A percentile compares a stretch with the other conserved stretches of the same genome.
Conservation (phyloP, 2,797 vertebrate species). For the Oreonectes daqikongensis region DNA sequence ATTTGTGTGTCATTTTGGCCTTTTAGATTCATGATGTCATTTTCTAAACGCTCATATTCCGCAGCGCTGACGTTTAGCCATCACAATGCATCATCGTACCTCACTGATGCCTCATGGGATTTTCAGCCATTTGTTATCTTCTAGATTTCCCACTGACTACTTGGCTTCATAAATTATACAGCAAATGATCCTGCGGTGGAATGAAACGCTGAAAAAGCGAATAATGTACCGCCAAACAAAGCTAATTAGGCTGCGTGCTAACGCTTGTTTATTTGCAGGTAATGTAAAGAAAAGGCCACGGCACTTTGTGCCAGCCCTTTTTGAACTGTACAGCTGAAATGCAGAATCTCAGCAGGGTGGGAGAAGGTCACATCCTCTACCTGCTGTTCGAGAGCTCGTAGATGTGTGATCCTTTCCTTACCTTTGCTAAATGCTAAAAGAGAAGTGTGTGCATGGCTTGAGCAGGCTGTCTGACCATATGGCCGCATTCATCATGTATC, state of each 20-base stretch:
- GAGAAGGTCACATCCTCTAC: slow-evolving; percentile 74
- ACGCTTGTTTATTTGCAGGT: slow-evolving; percentile 6
- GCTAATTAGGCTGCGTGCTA: slow-evolving; percentile 24
- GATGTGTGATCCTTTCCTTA: slow-evolving; percentile 67
- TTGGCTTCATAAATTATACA: slow-evolving; percentile 1
- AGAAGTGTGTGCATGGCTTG: slow-evolving; percentile 69
- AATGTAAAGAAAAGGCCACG: slow-evolving; percentile 29
- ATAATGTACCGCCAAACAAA: background rate
- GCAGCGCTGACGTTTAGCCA: background rate
- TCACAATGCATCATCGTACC: background rate
- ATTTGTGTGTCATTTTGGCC: too few species aligned
- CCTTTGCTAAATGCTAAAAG: slow-evolving; percentile 64
- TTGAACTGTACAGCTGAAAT: slow-evolving; percentile 51
- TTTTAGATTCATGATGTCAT: slow-evolving; percentile 21
- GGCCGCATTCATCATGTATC: slow-evolving; percentile 83
- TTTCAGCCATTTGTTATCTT: slow-evolving; percentile 25
- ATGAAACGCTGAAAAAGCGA: slow-evolving; percentile 17
- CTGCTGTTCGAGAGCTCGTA: slow-evolving; percentile 65
- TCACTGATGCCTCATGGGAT: slow-evolving; percentile 26
- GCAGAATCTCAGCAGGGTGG: slow-evolving; percentile 64
- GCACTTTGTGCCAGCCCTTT: slow-evolving; percentile 47
- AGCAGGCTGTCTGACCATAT: slow-evolving; percentile 81
- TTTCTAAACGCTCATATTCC: background rate
- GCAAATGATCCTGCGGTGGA: slow-evolving; percentile 1
- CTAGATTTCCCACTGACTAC: slow-evolving; percentile 16